Base-by-base conservation (phyloP, 2,113 vertebrate species). In the Ellobius talpinus region DNA sequence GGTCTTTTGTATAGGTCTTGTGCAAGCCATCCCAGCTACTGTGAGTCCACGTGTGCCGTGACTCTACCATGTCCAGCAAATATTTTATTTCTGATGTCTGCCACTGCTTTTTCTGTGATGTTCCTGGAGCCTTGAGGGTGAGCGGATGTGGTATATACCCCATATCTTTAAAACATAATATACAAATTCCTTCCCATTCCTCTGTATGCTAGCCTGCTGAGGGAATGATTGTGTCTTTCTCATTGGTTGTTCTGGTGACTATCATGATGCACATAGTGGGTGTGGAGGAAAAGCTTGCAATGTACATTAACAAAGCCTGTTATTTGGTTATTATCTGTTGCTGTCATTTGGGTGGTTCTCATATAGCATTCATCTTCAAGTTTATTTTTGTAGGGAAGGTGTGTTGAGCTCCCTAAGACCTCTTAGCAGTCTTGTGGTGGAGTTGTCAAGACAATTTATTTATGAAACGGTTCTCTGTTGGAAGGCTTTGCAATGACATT, bases 391-490 rank as follows among this genome's bases (percentile, higher is more conserved):
- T 55, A 94, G 55, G 52, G 70, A 93, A 84, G 39, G 50, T 79
- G 23, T 87, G 10, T 78, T 1, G n/a, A 73, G 66, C 63, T 89
- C 87, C 17, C 90, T 70, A 52, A 65, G 61, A 84, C 72, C 2
- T 58, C 86, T 87, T 58, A 58, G 55, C 55, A 58, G 19, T 58
- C 55, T 58, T 58, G 55, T 21, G 17, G 21, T 58, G 55, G 55
- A 58, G 19, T 58, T 58, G 55, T 58, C 55, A 58, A 58, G 19
- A 21, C 55, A 58, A 58, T 58, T 58, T 58, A 26, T 96, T 98
- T 96, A 79, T 96, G 94, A 97, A 97, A 97, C 79, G 29, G 61
- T 76, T 93, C 39, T 89, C 52, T 42, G 65, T 82, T 77, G 87
- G 94, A 63, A 95, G 52, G 14, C 89, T 76, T 82, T 73, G 36